Evolutionary conservation across 2,113 vertebrate genomes (phyloP).

Genomic region (Bubo scandiacus): DNA sequence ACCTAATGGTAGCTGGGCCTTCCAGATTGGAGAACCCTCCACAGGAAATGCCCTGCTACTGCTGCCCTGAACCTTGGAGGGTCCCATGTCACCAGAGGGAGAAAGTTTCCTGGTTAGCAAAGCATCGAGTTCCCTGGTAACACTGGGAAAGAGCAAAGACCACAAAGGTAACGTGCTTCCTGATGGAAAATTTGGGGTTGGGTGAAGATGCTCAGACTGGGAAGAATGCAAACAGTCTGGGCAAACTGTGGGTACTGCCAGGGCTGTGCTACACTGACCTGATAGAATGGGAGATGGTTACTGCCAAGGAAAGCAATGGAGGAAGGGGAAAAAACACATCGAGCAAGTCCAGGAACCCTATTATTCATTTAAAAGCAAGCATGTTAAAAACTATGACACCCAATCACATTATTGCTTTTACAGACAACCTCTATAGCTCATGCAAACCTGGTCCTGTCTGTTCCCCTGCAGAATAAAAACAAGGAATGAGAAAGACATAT

Average conservation of each 20-base stretch:
- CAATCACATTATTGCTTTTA: conserved; percentile 22
- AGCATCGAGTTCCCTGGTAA: neutral
- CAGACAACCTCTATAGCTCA: neutral
- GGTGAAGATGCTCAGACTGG: neutral
- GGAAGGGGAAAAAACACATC: neutral
- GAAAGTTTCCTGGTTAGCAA: neutral
- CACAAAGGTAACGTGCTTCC: neutral
- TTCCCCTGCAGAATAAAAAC: neutral
- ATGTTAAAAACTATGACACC: neutral
- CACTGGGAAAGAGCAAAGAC: neutral
- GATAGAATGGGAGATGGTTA: neutral
- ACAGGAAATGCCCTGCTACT: neutral
- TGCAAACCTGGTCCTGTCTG: neutral
- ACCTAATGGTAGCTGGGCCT: neutral
- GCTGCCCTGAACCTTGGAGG: neutral
- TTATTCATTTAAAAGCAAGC: neutral
- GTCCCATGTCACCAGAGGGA: neutral
- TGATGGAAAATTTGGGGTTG: neutral
- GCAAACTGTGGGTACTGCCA: neutral
- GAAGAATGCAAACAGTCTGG: neutral
- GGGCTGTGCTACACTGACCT: neutral
- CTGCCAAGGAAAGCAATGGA: neutral
- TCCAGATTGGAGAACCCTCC: neutral
- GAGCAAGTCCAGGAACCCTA: neutral
- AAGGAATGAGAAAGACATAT: conserved; percentile 20